Evolutionary conservation across 2,888 invertebrate species (phyloP), one percentile per base, ranked within the genome.

Genomic region (Augiades crinisus): DNA sequence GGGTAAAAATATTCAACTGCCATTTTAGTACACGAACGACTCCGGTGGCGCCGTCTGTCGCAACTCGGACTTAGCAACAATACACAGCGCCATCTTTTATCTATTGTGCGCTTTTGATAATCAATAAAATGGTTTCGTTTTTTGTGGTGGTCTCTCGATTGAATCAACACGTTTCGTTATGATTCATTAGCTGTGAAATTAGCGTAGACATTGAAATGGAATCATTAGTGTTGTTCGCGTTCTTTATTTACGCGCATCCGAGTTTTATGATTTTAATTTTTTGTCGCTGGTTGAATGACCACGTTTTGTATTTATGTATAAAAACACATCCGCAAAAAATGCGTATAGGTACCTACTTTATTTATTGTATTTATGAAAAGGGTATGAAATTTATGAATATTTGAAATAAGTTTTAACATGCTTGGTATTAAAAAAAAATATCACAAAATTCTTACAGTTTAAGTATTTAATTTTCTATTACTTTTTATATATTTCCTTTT

Each of bases 41-140:
- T 82, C 85, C 76, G 88, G 88, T 88, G 88, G 88, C 87, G 86
- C 85, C 86, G 88, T 86, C 86, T 79, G 78, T 85, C 81, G 78
- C 69, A 72, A 67, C 72, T 75, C 74, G 73, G 77, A 76, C 78
- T 76, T 72, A 78, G 75, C 76, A 77, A 81, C 84, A 85, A 82
- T 83, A 79, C 79, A 67, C 79, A 87, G 76, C 86, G 87, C 87
- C 87, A 88, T 87, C 82, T 83, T 79, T 80, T 77, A 81, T 79
- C 85, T 86, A 85, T 86, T 87, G 85, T 87, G 66, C 70, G 72
- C 74, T 68, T 76, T 79, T 82, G 75, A 81, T 81, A 80, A 84
- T 83, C 83, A 84, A 83, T 86, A 82, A 80, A 78, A 72, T 67
- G 68, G 70, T 70, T 63, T 64, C 56, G 33, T 59, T 62, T 49